Base-by-base conservation (phyloP, 2,113 vertebrate species). In the Dipodomys merriami region DNA sequence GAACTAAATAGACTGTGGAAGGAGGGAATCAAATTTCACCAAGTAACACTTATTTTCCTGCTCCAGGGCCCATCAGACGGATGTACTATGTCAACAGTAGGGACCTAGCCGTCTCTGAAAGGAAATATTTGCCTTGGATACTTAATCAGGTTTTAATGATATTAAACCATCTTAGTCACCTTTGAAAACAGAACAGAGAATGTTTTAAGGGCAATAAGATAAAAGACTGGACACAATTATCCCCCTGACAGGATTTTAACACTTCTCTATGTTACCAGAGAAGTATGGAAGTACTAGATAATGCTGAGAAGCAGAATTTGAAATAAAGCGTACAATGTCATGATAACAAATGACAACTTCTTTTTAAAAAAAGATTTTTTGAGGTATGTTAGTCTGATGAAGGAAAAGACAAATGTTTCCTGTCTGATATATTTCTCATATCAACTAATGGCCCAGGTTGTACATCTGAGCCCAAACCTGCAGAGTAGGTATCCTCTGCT, bases 141-240 rank as follows among this genome's bases (percentile, higher is more conserved):
- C 49, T 95, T 96, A 89, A 67, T 94, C 90, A 95, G 73, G 12
- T 8, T 91, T 97, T 97, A 96, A 92, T 94, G 84, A 93, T 95
- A 83, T 95, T 94, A 95, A 96, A 96, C 91, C 94, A 30, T 93
- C 65, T 97, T 94, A 92, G 71, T 95, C 94, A 95, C 39, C 33
- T 94, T 94, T 90, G 79, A 91, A 76, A 96, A 92, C 83, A 93
- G 96, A 95, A 71, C 23, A 86, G 69, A 73, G 93, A 84, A 9
- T 68, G 69, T 96, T 97, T 96, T 65, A 96, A 93, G 96, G 86
- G 13, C 57, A 94, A 94, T 94, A 97, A 95, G 88, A 29, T 95
- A 69, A 93, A 96, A 97, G 94, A 72, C 64, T 73, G 67, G 5
- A 62, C 81, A 33, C 80, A 96, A 90, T 95, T 96, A 90, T 96